Base-by-base conservation (phyloP, 2,888 invertebrate genomes). In the Sarcophaga subvicina region DNA sequence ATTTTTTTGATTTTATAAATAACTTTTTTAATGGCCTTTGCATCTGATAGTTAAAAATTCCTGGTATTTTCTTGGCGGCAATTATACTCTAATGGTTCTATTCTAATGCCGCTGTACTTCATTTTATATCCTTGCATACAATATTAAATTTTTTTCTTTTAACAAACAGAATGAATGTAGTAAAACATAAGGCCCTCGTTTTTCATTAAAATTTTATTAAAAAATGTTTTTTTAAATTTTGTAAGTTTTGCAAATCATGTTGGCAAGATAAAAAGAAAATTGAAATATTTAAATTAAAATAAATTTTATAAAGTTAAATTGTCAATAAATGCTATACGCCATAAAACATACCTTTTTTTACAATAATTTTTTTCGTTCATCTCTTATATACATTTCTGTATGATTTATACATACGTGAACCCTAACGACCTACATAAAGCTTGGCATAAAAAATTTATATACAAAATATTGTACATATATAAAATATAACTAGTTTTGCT, bases 41-140 rank as follows among this genome's bases (percentile, higher is more conserved):
- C 83, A 86, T 88, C 86, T 83, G 86, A 88, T 89, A 88, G 83
- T 83, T 70, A 83, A 86, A 8, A 85, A 83, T 85, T 67, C 78
- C 83, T 80, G 80, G 75, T 84, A 69, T 87, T 80, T 85, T 88
- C 80, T 79, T 86, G 88, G 80, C 87, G 82, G 84, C 88, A 88
- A 86, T 86, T 86, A 82, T 77, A 64, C 78, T 84, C 87, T 86
- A 87, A 89, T 88, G 85, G 86, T 80, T 82, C 62, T 83, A 37
- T 37, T 37, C 37, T 37, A 83, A 76, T 83, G 78, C 69, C 80
- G 80, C 73, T 80, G 71, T 77, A 80, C 76, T 85, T 85, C 78
- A 80, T 83, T 83, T 83, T 45, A 47, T 37, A 73, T 83, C 14
- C 59, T 37, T 37, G 73, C 66, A 45, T 59, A 64, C 70, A 71